phyloP scores from a whole-genome alignment of 2,113 vertebrate genomes.

The Marcusenius ussheri region DNA sequence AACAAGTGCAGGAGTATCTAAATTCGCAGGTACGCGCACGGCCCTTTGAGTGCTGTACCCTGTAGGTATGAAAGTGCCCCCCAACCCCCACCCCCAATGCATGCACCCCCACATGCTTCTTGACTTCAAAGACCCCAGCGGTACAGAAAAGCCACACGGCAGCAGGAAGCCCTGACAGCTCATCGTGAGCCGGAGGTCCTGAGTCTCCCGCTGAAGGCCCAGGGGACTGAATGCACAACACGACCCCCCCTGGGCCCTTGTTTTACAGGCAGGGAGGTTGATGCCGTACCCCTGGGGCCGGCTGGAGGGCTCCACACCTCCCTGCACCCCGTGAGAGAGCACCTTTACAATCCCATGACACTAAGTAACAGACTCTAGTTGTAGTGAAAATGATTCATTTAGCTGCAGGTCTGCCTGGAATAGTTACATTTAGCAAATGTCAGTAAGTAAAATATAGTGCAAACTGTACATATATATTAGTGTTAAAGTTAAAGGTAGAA shows the following conservation, averaged over 20 bases:
- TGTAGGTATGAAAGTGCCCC: neutral
- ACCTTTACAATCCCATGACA: neutral
- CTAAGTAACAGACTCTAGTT: neutral
- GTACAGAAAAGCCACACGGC: neutral
- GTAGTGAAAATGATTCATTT: neutral
- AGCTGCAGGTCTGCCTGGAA: constrained; percentile 49
- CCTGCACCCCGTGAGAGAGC: neutral
- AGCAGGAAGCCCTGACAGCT: neutral
- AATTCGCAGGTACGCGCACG: neutral
- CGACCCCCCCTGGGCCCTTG: neutral
- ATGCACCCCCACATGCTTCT: neutral
- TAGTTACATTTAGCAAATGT: neutral
- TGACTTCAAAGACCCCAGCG: neutral
- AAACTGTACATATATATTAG: neutral
- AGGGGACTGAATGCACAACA: neutral
- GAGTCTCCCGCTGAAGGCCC: neutral
- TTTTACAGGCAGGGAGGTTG: neutral
- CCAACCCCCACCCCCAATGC: neutral
- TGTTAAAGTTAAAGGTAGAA: neutral
- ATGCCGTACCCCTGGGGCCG: neutral
- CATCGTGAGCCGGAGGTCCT: neutral
- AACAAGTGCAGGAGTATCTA: constrained; percentile 7
- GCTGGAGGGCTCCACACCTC: neutral
- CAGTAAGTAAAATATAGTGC: neutral
- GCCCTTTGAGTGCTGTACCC: neutral